Percentiles rank a stretch among this genome's conserved stretches.
phyloP scores from a whole-genome alignment of 2,888 invertebrate genomes.

The Coleophora flavipennella region DNA sequence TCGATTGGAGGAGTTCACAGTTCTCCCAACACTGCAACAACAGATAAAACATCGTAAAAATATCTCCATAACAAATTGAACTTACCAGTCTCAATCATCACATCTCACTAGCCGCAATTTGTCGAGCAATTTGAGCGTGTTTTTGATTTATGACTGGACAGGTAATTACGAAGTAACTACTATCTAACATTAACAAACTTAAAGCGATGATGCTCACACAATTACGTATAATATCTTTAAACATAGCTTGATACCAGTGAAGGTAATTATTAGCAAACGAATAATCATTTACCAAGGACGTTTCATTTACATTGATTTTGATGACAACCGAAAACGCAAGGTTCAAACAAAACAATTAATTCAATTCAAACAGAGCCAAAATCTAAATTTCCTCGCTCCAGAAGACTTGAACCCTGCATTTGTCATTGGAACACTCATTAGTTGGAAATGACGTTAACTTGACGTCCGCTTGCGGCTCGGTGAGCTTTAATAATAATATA shows the following conservation, averaged over 20 bases:
- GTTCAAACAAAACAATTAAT: too few species aligned
- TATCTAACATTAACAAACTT: constrained; percentile 31
- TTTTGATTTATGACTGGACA: constrained; percentile 29
- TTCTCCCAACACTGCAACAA: constrained; percentile 84
- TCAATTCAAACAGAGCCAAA: too few species aligned
- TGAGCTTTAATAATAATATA: constrained; percentile 65
- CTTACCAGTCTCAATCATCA: constrained; percentile 14
- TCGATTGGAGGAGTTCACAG: constrained; percentile 80
- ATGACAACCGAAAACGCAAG: too few species aligned
- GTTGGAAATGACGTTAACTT: constrained; percentile 65
- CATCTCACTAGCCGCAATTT: constrained; percentile 29
- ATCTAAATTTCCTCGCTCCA: too few species aligned
- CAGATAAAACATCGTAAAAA: constrained; percentile 23
- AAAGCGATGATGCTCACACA: constrained; percentile 25
- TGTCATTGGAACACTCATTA: constrained; percentile 65
- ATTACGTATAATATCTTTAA: constrained; percentile 23
- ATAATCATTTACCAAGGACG: too few species aligned
- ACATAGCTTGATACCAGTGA: constrained; percentile 8
- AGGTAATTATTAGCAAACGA: too few species aligned
- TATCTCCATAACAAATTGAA: constrained; percentile 9
- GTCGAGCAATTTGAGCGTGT: constrained; percentile 30
- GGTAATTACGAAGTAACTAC: constrained; percentile 34
- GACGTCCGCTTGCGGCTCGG: constrained; percentile 49
- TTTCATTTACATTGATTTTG: too few species aligned
- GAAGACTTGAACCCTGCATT: constrained; percentile 28